phyloP scores from a whole-genome alignment of 2,888 invertebrate species.

The Ophion slaviceki region DNA sequence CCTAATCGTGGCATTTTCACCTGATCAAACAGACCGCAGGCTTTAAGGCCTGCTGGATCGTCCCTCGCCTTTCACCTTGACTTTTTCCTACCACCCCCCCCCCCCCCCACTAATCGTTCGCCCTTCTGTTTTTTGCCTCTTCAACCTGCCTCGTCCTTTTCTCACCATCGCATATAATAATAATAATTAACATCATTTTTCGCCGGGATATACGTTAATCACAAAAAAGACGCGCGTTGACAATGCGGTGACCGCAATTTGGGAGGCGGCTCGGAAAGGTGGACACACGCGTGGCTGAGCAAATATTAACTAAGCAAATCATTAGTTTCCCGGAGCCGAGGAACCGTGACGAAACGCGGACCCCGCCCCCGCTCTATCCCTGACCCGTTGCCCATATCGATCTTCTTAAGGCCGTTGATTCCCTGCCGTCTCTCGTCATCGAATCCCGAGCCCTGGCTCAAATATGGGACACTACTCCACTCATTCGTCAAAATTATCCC shows the following conservation, averaged over 20 bases:
- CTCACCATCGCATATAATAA: background rate
- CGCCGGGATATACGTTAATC: background rate
- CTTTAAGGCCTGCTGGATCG: background rate
- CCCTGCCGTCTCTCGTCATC: background rate
- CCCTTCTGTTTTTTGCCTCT: background rate
- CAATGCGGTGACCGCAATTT: slow-evolving; percentile 24
- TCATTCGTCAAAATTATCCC: background rate
- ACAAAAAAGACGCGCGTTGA: slow-evolving; percentile 36
- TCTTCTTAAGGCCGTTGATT: background rate
- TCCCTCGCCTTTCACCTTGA: background rate
- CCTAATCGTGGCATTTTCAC: slow-evolving; percentile 79
- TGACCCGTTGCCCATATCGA: background rate
- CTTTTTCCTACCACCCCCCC: background rate
- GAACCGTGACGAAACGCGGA: background rate
- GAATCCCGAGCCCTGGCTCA: background rate
- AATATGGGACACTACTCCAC: background rate
- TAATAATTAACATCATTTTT: background rate
- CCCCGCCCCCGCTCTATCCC: background rate
- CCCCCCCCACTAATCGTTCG: background rate
- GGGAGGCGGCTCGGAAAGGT: slow-evolving; percentile 21
- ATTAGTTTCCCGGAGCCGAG: background rate
- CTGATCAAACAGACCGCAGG: slow-evolving; percentile 80
- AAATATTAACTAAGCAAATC: background rate
- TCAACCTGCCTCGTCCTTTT: background rate
- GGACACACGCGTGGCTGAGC: background rate